Evolutionary conservation across 2,888 invertebrate species (phyloP), one percentile per base, ranked within the genome.

Genomic region (Corythucha ciliata): DNA sequence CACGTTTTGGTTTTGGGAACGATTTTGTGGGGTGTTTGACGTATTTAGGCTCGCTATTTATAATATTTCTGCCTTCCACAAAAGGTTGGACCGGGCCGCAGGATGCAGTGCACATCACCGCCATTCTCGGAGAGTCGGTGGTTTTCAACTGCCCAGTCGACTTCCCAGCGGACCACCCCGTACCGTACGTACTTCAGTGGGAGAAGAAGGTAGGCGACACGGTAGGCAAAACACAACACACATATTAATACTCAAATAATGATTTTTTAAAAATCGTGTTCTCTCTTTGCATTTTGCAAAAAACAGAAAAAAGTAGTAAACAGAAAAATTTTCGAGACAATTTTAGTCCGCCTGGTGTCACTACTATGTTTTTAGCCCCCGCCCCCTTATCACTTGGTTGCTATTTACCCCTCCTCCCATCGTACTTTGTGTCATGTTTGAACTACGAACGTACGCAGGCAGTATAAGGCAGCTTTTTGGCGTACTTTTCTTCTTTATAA

Each of bases 121-220:
- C 94, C 65, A 91, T 92, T 74, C 80, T 93, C 68, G 93, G 93
- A 70, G 91, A 93, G 76, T 89, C 89, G 71, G 91, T 93, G 74
- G 86, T 93, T 70, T 89, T 96, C 79, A 92, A 92, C 77, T 96
- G 94, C 76, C 89, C 90, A 76, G 90, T 94, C 74, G 89, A 91
- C 75, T 93, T 92, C 75, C 89, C 91, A 71, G 87, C 89, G 73
- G 87, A 90, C 74, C 83, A 88, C 74, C 87, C 90, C 69, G 89
- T 91, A 76, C 90, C 92, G 74, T 92, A 92, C 78, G 91, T 94
- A 76, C 83, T 94, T 73, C 91, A 92, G 79, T 96, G 94, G 94
- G 89, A 90, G 82, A 94, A 93, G 84, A 90, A 92, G 87, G 90
- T 90, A 86, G 58, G 60, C 57, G 60, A 60, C 50, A 59, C 58